A percentile compares a stretch with the other conserved stretches of the same genome.
Conservation (phyloP, 2,888 invertebrate genomes). For the Dynastes maya region DNA sequence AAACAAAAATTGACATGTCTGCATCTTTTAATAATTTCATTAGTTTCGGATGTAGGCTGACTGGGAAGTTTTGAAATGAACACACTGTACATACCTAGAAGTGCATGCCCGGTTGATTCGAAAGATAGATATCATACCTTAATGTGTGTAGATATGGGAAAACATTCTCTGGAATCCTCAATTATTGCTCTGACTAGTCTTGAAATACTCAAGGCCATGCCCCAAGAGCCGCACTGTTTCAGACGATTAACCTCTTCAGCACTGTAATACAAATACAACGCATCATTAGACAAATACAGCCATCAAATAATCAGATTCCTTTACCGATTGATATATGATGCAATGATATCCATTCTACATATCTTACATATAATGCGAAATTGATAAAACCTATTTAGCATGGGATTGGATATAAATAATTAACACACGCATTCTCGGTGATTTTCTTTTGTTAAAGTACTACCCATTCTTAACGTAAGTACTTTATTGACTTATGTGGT, state of each 20-base stretch:
- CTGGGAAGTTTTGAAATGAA: too few species aligned
- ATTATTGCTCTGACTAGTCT: conserved; percentile 80
- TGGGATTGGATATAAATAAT: too few species aligned
- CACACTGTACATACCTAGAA: not conserved
- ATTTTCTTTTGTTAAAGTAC: too few species aligned
- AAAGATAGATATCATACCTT: conserved; percentile 72
- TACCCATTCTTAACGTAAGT: too few species aligned
- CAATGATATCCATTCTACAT: not conserved
- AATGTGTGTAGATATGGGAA: conserved; percentile 84
- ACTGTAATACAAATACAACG: conserved; percentile 68
- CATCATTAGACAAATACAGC: not conserved
- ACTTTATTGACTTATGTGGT: too few species aligned
- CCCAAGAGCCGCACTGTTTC: conserved; percentile 92
- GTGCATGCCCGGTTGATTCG: not conserved
- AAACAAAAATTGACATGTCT: too few species aligned
- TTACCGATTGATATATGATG: not conserved
- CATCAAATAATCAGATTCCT: not conserved
- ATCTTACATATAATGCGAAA: too few species aligned
- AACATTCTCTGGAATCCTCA: conserved; percentile 81
- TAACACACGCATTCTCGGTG: too few species aligned
- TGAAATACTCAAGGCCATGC: conserved; percentile 85
- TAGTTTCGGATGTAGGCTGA: too few species aligned
- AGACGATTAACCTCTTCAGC: conserved; percentile 88
- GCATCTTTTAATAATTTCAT: too few species aligned
- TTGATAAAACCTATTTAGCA: too few species aligned